Percentiles rank a stretch among this genome's conserved stretches.
Evolutionary conservation across 2,113 vertebrate species (phyloP).

Genomic region (Columba janthina): DNA sequence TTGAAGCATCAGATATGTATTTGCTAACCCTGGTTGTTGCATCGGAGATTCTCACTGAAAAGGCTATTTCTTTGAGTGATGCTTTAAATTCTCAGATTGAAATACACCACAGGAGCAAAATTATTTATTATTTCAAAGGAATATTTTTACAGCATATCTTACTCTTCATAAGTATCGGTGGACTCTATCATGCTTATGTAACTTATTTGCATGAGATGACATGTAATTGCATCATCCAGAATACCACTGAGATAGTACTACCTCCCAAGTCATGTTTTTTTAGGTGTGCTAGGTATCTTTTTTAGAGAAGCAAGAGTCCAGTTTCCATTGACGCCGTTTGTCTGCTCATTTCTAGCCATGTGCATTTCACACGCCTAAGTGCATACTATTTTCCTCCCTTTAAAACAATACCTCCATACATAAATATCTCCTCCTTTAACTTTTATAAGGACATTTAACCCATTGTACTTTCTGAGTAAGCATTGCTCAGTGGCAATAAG

Average conservation of each 20-base stretch:
- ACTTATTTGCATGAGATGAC: neutral
- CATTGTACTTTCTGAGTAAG: neutral
- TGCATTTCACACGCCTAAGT: neutral
- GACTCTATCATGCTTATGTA: neutral
- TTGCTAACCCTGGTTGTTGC: neutral
- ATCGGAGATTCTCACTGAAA: neutral
- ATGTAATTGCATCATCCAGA: neutral
- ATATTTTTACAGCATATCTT: neutral
- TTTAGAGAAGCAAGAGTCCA: neutral
- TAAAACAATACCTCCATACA: neutral
- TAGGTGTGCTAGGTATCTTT: neutral
- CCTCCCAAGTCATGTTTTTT: neutral
- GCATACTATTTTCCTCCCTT: neutral
- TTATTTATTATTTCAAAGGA: neutral
- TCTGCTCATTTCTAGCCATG: neutral
- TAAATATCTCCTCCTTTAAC: neutral
- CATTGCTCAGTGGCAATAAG: neutral
- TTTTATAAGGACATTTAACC: neutral
- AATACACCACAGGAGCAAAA: neutral
- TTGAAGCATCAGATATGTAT: neutral
- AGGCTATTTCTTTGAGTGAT: neutral
- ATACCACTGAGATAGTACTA: neutral
- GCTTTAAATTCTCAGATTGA: neutral
- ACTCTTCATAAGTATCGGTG: neutral
- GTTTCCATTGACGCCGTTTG: neutral